Conservation (phyloP, 2,888 invertebrate species). For the Hartigia nigra region DNA sequence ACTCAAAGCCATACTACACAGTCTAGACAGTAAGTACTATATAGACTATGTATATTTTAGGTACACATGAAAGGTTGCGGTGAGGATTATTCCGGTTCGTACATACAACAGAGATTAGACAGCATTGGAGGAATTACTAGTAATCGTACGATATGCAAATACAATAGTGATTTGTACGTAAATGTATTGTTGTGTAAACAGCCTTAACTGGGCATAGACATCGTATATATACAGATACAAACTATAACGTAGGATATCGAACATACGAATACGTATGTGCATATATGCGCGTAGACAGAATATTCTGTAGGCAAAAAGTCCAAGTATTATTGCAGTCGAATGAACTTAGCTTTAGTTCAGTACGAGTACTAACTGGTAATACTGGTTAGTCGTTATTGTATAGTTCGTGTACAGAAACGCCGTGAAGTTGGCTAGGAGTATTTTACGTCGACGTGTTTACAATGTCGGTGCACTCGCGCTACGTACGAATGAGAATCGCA, state of each 20-base stretch:
- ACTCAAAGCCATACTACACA: background rate
- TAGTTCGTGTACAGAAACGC: background rate
- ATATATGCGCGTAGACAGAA: background rate
- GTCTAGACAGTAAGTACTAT: background rate
- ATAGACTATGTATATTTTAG: background rate
- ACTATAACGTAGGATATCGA: background rate
- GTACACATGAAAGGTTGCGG: background rate
- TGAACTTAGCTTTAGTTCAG: background rate
- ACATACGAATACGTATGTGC: too few species aligned
- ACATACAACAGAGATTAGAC: background rate
- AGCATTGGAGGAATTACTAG: background rate
- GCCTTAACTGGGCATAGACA: background rate
- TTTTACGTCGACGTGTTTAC: background rate
- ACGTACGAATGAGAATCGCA: background rate
- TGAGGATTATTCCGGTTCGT: background rate
- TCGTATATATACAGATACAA: background rate
- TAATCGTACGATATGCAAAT: background rate
- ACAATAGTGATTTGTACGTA: background rate
- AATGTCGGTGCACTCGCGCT: background rate
- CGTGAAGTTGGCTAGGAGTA: background rate
- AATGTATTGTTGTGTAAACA: background rate
- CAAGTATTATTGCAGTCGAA: background rate
- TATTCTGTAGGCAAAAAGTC: background rate
- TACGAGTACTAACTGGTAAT: background rate
- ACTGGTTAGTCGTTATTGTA: background rate